Base-by-base conservation (phyloP, 1,140 invertebrate species). In the Probaryconus sp. region DNA sequence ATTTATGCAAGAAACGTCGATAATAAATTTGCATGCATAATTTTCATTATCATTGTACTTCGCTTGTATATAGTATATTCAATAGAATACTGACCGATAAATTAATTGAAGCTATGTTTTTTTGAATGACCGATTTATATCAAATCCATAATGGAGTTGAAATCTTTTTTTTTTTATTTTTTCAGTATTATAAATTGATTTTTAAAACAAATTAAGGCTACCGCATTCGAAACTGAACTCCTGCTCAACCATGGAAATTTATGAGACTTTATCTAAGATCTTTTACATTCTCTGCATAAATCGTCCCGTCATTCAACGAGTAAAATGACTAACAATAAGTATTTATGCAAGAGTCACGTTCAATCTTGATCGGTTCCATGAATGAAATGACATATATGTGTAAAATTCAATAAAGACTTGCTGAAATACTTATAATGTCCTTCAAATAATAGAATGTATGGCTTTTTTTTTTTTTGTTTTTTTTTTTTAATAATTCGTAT, bases 301-400 rank as follows among this genome's bases (percentile, higher is more conserved):
- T 58, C 40, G 33, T 42, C 45, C 60, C 43, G 58, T 75, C 64
- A 60, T 75, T 60, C 72, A 11, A 20, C 60, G 53, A 43, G 51
- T 48, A 38, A 21, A 13, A 24, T 50, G 61, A 61, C 18, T 68
- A 53, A 75, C 64, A 69, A 75, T 64, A 28, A 60, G 58, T 68
- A 71, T 76, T 76, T 71, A 71, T 67, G 73, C 55, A 43, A 71
- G 43, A 71, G 73, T 71, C 73, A 70, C 63, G 67, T 68, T 76
- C 63, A 37, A 71, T 76, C 67, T 69, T 76, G 55, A 68, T 68
- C 73, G 55, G 71, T 76, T 76, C 73, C 67, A 63, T 56, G 73
- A 76, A 76, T 64, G 28, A 64, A 64, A 64, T 40, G 21, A 60
- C 38, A 35, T 60, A 37, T 55, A 40, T 64, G 40, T 63, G 13